Conservation (phyloP, 1,140 invertebrate genomes). For the Drosophila ficusphila region DNA sequence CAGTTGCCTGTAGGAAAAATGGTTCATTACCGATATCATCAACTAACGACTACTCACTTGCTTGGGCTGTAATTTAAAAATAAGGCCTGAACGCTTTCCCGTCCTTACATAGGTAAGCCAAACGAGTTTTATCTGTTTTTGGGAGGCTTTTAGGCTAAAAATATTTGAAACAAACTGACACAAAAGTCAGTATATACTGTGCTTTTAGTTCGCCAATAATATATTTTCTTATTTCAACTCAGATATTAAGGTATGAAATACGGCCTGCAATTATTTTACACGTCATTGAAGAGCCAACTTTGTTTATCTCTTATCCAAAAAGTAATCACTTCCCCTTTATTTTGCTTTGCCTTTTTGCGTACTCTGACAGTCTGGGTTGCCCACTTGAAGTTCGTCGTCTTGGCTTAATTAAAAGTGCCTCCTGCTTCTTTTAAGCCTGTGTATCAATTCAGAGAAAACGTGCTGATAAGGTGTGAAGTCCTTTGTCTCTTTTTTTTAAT, state of each 20-base stretch:
- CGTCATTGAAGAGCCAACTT: background rate
- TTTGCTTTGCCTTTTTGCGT: background rate
- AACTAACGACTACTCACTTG: background rate
- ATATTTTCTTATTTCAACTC: too few species aligned
- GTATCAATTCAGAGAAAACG: conserved; percentile 33
- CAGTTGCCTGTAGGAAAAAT: background rate
- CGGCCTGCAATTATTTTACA: background rate
- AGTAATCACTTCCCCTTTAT: background rate
- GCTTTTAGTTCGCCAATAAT: too few species aligned
- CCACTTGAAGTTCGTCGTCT: conserved; percentile 17
- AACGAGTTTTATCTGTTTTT: conserved; percentile 5
- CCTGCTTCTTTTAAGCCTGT: background rate
- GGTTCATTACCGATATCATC: background rate
- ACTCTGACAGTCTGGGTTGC: background rate
- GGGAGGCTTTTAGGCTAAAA: too few species aligned
- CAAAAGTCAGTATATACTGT: background rate
- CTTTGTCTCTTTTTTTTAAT: background rate
- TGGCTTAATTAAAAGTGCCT: conserved; percentile 31
- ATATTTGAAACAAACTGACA: conserved; percentile 3
- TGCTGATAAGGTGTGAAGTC: conserved; percentile 54
- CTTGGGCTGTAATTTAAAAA: conserved; percentile 6
- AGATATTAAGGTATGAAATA: background rate
- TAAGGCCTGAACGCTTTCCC: background rate
- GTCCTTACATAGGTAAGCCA: background rate
- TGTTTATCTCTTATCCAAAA: background rate